Evolutionary conservation across 2,113 vertebrate species (phyloP), one percentile per base, ranked within the genome.

Genomic region (Tragulus kanchil): DNA sequence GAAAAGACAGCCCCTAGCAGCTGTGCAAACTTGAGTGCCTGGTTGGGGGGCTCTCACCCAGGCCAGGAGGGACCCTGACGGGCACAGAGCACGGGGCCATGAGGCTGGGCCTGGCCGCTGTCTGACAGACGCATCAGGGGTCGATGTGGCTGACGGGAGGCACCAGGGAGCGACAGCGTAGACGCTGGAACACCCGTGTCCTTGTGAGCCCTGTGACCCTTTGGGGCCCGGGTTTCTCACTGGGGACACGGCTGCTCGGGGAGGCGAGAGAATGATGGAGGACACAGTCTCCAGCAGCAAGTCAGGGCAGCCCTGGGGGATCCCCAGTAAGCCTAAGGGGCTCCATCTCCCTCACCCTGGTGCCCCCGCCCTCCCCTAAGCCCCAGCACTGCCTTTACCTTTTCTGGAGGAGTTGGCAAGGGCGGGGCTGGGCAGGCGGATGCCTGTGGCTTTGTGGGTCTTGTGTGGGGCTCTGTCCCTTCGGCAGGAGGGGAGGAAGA

Each of bases 301-400:
- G 42, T 13, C 8, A 28, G 23, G 90, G 5, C 15, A 75, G 28
- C 42, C 5, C 23, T 6, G 5, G 42, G 12, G 14, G 61, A 6
- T 3, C n/a, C 84, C 42, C 48, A 17, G 5, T 1, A 36, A 36
- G 6, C 7, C 36, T 8, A 15, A 8, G 25, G 61, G 25, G 13
- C 26, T 65, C 56, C 17, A 10, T 64, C 64, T 92, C 50, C 54
- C n/a, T 48, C 3, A 0, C 5, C 31, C 42, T 52, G 9, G 28
- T 14, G 1, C 31, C 6, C 5, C 13, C 36, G 5, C 1, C n/a
- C 16, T 0, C 5, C 42, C 50, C 23, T 23, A 3, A 10, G 4
- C 45, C 31, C 45, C 19, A 19, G 81, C 59, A 26, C 5, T 21
- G 45, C 3, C 13, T 73, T 50, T 48, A 14, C 5, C 7, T 31